Percentiles rank a stretch among this genome's conserved stretches.
These are phyloP conservation scores for Todiramphus saurophagus DNA, from an alignment of 2,113 vertebrate species.

Conservation along the genomic window DNA sequence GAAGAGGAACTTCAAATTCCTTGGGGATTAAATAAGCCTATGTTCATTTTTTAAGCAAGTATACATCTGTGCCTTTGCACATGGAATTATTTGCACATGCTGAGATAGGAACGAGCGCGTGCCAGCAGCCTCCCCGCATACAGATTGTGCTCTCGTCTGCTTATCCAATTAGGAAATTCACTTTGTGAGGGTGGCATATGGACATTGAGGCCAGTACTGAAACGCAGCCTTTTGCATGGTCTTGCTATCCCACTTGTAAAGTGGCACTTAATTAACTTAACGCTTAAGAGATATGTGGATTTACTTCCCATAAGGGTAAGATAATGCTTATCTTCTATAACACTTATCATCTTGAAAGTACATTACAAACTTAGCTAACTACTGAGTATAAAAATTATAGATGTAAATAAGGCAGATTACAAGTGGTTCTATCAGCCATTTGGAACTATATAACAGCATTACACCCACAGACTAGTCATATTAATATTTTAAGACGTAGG, in stretches of 20 bases:
- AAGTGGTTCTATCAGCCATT: not conserved
- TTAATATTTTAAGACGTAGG: not conserved
- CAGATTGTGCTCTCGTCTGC: not conserved
- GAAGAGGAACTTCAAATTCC: not conserved
- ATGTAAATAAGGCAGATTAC: slow-evolving; percentile 48
- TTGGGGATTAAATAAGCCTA: not conserved
- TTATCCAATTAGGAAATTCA: slow-evolving; percentile 29
- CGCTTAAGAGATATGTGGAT: slow-evolving; percentile 29
- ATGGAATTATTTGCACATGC: not conserved
- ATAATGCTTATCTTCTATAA: slow-evolving; percentile 36
- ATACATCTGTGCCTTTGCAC: not conserved
- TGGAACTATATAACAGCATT: not conserved
- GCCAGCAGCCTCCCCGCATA: not conserved
- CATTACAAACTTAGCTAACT: slow-evolving; percentile 19
- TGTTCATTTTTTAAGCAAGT: not conserved
- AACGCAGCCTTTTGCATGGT: not conserved
- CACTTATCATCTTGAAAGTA: slow-evolving; percentile 20
- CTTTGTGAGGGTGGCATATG: not conserved
- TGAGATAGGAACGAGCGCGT: not conserved
- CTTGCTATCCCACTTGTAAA: slow-evolving; percentile 19
- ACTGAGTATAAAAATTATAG: not conserved
- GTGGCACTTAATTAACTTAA: slow-evolving; percentile 41
- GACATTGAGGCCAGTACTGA: not conserved
- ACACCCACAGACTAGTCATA: not conserved
- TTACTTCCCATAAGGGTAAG: slow-evolving; percentile 30